Evolutionary conservation across 2,113 vertebrate genomes (phyloP), one percentile per base, ranked within the genome.

Genomic region (Nansenia antarctica): DNA sequence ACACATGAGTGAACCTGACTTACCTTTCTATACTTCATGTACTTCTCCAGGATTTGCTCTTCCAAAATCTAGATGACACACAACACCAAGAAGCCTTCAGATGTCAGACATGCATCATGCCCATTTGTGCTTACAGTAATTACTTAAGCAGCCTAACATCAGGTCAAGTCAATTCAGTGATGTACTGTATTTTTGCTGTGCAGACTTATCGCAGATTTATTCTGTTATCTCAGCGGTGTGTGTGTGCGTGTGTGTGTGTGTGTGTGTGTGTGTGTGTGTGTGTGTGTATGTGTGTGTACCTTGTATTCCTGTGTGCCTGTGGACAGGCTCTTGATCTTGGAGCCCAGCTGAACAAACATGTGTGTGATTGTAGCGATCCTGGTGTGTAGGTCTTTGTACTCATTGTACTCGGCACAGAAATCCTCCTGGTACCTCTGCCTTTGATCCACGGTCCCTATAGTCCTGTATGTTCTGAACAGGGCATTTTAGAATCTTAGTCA

Each of bases 11-110:
- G 86, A 94, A 18, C 4, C 34, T 39, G 5, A 27, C 85, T 87
- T 86, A 94, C 95, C 92, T 93, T 94, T 73, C 86, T 91, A 85
- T 94, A 93, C 76, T 91, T 94, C 62, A 79, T 91, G 83, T 95
- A 95, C 74, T 95, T 93, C 22, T 92, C 88, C 69, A 93, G 79
- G 82, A 95, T 93, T 85, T 93, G 93, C n/a, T 91, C 92, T 88
- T 94, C 94, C 75, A 94, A 89, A 30, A 88, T 79, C 94, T 95
- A n/a, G n/a, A n/a, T n/a, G n/a, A n/a, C n/a, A n/a, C n/a, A n/a
- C n/a, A n/a, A n/a, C n/a, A n/a, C n/a, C n/a, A n/a, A n/a, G n/a
- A n/a, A n/a, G n/a, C n/a, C n/a, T n/a, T n/a, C n/a, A n/a, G n/a
- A n/a, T n/a, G n/a, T n/a, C n/a, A n/a, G n/a, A n/a, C n/a, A n/a